These are phyloP conservation scores for Arctia plantaginis DNA, from an alignment of 2,888 invertebrate genomes.

Conservation along the genomic window DNA sequence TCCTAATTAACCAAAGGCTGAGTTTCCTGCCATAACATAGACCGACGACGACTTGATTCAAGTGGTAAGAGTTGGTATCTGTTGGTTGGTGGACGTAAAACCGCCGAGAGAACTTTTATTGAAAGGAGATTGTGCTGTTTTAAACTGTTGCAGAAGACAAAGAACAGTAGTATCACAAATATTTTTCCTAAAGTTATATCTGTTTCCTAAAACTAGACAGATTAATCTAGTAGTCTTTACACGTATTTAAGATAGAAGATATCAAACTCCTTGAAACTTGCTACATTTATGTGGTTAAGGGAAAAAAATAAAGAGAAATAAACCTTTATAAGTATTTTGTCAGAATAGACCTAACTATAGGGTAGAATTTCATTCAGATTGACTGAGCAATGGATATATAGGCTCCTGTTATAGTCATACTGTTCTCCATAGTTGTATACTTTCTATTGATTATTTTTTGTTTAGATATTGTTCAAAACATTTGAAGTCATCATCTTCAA, in stretches of 20 bases:
- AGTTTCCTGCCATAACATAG: no score
- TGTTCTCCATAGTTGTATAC: background rate
- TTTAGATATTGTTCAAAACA: no score
- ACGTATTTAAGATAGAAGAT: constrained; percentile 3
- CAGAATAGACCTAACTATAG: background rate
- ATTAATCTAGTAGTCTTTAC: background rate
- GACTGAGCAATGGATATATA: background rate
- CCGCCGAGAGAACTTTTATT: no score
- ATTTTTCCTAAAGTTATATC: background rate
- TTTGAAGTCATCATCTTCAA: background rate
- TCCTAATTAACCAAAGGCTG: no score
- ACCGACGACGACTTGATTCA: no score
- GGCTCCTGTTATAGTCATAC: background rate
- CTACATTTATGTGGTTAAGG: constrained; percentile 4
- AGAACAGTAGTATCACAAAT: no score
- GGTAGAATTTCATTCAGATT: background rate
- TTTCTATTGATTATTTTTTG: background rate
- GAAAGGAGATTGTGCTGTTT: no score
- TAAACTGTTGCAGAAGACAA: no score
- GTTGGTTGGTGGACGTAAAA: no score
- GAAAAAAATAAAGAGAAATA: background rate
- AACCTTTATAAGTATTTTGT: background rate
- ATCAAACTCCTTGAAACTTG: background rate
- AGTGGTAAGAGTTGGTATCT: no score
- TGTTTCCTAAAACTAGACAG: constrained; percentile 1